Evolutionary conservation across 2,888 invertebrate genomes (phyloP), one percentile per base, ranked within the genome.

Genomic region (Netelia inedita): DNA sequence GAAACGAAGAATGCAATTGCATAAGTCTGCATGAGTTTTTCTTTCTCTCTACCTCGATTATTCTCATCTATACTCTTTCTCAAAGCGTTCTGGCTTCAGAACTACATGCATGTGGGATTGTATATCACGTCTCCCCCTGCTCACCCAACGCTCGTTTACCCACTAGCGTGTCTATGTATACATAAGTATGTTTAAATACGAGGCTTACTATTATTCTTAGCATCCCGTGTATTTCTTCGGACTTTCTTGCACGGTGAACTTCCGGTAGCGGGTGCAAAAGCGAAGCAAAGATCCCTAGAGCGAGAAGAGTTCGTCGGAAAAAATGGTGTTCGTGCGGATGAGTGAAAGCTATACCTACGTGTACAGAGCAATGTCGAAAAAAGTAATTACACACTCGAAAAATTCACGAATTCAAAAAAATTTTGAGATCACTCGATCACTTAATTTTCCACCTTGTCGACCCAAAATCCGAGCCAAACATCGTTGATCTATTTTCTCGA

Each of bases 131-230:
- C 57, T 55, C 46, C 59, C 46, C 46, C 59, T 11, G 46, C 46
- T 55, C 14, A 66, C 21, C 55, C 55, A 53, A 35, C 75, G 53
- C 65, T 65, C 53, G 50, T 65, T 53, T 66, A 55, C 35, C 21
- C 21, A 61, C 50, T 14, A 11, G 14, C 3, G 46, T 46, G 14
- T 10, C 0, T 11, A 14, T 46, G 14, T 46, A 46, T 46, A 46
- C 2, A 46, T 46, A 46, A 11, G 11, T 46, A 46, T 9, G 11
- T 46, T 11, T 46, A 11, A 11, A 46, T 46, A 46, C 10, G 46
- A 46, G 28, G 21, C 43, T 50, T 41, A 28, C 68, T 41, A 61
- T 63, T 83, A 79, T 83, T 83, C 83, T 74, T 79, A 79, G 83
- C 74, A 57, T 63, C 69, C 63, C 41, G 35, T 35, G 65, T 61